These are phyloP conservation scores for Temnopleurus reevesii DNA, from an alignment of 53 echinoderm and acorn worm genomes.

Conservation along the genomic window DNA sequence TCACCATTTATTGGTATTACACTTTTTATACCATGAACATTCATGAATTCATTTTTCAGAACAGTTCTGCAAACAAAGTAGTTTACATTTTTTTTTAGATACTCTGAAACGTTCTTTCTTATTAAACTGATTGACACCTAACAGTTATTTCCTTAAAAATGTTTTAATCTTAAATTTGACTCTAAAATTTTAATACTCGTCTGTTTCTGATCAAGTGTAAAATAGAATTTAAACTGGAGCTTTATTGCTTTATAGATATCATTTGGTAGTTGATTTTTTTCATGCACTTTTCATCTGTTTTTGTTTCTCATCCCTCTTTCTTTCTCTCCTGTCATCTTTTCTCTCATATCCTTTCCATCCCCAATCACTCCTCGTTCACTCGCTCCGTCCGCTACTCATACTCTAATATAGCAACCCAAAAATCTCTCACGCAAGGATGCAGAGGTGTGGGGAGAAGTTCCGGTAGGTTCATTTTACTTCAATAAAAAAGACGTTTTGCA, in stretches of 20 bases:
- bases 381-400: constrained; percentile 12
- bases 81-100: no score
- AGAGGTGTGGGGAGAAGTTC: constrained; percentile 97
- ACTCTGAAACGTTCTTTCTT: no score
- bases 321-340: background rate
- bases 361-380: background rate
- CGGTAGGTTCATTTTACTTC: constrained; percentile 75
- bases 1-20: no score
- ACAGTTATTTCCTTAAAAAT: no score
- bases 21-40: no score
- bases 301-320: background rate
- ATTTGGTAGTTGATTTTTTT: constrained; percentile 23
- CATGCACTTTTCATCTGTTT: constrained; percentile 26
- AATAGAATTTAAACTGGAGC: no score
- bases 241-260: background rate
- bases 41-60: no score
- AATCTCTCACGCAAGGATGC: constrained; percentile 79
- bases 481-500: background rate
- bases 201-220: no score
- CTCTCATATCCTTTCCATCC: background rate
- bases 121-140: no score
- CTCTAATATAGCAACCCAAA: constrained; percentile 47
- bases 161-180: no score
- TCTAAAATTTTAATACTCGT: no score
- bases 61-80: no score